Percentiles rank a stretch among this genome's conserved stretches.
These are phyloP conservation scores for Perithous albicinctus DNA, from an alignment of 2,888 invertebrate genomes.

Conservation along the genomic window DNA sequence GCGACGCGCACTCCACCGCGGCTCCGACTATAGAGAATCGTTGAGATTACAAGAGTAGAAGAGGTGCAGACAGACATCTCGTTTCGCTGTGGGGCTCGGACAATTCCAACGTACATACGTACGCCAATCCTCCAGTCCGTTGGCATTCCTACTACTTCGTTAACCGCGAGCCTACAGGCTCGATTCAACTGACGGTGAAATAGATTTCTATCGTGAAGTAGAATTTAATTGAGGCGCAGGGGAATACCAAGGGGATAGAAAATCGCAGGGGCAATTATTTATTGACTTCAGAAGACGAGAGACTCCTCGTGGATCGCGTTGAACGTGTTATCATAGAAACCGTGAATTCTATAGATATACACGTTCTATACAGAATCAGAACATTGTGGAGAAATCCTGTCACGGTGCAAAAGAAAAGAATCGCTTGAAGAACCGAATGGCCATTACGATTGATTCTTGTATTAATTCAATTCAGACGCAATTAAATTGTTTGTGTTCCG, in stretches of 20 bases:
- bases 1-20: slow-evolving; percentile 73
- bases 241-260: slow-evolving; percentile 31
- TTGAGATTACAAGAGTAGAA: background rate
- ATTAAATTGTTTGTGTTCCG: slow-evolving; percentile 52
- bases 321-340: slow-evolving; percentile 39
- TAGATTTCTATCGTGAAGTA: slow-evolving; percentile 50
- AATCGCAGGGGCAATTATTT: slow-evolving; percentile 61
- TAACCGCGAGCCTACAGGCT: slow-evolving; percentile 59
- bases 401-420: slow-evolving; percentile 32
- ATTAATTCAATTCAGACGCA: slow-evolving; percentile 59
- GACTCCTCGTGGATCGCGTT: slow-evolving; percentile 49
- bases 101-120: slow-evolving; percentile 36
- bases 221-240: slow-evolving; percentile 57
- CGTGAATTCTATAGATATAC: slow-evolving; percentile 7
- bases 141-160: slow-evolving; percentile 72
- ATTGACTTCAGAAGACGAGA: slow-evolving; percentile 46
- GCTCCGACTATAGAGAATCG: slow-evolving; percentile 52
- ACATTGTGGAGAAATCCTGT: slow-evolving; percentile 22
- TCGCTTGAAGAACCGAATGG: slow-evolving; percentile 45
- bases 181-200: slow-evolving; percentile 39
- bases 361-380: background rate
- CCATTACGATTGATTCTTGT: slow-evolving; percentile 43
- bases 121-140: slow-evolving; percentile 33
- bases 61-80: slow-evolving; percentile 17
- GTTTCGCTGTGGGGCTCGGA: slow-evolving; percentile 28